Conservation (phyloP, 92 coral and sea anemone genomes). For the Porites evermanni region DNA sequence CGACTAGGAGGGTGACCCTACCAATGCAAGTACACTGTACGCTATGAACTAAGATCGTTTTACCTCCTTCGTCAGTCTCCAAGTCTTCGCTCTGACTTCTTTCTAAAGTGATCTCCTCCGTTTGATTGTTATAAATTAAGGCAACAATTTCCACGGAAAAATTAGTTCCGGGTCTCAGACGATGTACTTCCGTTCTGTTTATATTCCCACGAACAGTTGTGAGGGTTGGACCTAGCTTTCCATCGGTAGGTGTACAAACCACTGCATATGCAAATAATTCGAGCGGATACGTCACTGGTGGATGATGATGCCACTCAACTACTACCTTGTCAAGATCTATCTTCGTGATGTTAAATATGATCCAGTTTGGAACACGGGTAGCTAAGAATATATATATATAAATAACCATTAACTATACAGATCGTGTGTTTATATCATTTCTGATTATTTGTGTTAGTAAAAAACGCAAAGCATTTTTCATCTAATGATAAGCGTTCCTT, state of each 20-base stretch:
- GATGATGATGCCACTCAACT: constrained; percentile 10
- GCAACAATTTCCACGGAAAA: constrained; percentile 17
- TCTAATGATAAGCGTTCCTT: no score
- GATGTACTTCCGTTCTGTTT: background rate
- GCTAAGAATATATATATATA: background rate
- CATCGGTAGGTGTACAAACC: constrained; percentile 22
- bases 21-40: background rate
- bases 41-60: background rate
- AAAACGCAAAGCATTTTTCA: no score
- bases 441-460: no score
- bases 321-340: background rate
- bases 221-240: constrained; percentile 7
- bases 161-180: constrained; percentile 1
- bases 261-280: background rate
- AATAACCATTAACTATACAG: background rate
- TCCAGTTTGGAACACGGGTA: constrained; percentile 5
- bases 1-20: no score
- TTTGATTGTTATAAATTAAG: background rate
- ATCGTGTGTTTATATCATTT: no score
- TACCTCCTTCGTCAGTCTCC: constrained; percentile 24
- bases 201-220: background rate
- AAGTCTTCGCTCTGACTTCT: background rate
- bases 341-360: background rate
- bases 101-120: background rate
- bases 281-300: background rate